A percentile compares a stretch with the other conserved stretches of the same genome.
These are phyloP conservation scores for Ciona savignyi DNA, from an alignment of 23 tunicate genomes.

Conservation along the genomic window DNA sequence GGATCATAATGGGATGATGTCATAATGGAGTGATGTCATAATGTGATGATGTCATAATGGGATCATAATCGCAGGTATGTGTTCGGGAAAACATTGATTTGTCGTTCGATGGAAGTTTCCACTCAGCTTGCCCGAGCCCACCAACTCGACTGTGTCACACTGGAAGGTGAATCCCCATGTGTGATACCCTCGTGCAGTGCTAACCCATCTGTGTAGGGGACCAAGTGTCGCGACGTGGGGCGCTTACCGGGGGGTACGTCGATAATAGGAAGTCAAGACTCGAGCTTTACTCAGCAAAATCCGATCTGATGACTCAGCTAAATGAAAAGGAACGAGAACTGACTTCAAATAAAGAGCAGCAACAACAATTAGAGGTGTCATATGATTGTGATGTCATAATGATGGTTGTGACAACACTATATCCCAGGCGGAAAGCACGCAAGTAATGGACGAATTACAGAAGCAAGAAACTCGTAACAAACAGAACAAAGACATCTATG, in stretches of 20 bases:
- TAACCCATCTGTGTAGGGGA: conserved; percentile 33
- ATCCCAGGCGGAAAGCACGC: conserved; percentile 73
- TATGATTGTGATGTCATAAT: no score
- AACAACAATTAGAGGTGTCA: no score
- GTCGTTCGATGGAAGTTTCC: conserved; percentile 94
- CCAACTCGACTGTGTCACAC: conserved; percentile 90
- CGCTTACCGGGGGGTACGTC: conserved; percentile 92
- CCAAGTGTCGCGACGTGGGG: conserved; percentile 88
- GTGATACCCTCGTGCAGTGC: background rate
- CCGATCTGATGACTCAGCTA: conserved; percentile 26
- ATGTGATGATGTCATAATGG: no score
- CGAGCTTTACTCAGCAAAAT: conserved; percentile 64
- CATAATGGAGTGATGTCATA: no score
- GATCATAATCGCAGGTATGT: conserved; percentile 39
- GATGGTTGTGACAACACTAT: conserved; percentile 58
- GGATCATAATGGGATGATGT: no score
- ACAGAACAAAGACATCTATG: conserved; percentile 86
- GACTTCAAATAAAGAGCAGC: conserved; percentile 56
- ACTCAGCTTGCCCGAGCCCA: conserved; percentile 86
- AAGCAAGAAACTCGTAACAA: conserved; percentile 84
- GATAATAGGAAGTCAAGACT: conserved; percentile 83
- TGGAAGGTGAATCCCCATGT: conserved; percentile 35
- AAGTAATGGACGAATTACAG: conserved; percentile 80
- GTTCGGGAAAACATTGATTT: conserved; percentile 95
- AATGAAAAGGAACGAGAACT: conserved; percentile 65